Conservation (phyloP, 1,140 invertebrate species). For the Sesamia nonagrioides region DNA sequence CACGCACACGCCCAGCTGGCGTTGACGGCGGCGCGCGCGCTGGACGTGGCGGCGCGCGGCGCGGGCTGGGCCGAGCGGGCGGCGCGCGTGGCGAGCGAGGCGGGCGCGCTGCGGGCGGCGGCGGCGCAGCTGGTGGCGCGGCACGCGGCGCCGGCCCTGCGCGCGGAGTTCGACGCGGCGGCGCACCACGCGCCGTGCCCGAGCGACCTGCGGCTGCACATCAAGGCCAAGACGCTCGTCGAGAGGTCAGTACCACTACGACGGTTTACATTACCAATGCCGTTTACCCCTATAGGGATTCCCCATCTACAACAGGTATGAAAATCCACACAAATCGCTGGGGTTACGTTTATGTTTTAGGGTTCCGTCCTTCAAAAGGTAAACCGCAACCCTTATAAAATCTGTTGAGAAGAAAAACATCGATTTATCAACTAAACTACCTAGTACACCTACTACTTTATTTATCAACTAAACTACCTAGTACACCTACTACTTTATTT, state of each 20-base stretch:
- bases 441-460: no score
- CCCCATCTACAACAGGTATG: no score
- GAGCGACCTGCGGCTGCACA: slow-evolving; percentile 89
- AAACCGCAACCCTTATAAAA: no score
- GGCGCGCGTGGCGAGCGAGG: slow-evolving; percentile 63
- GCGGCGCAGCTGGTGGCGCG: slow-evolving; percentile 65
- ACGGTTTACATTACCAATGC: no score
- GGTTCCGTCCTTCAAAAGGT: no score
- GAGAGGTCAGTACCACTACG: slow-evolving; percentile 74
- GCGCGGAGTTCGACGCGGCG: slow-evolving; percentile 92
- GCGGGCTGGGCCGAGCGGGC: not conserved
- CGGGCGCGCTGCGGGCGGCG: slow-evolving; percentile 65
- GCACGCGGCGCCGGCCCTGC: slow-evolving; percentile 89
- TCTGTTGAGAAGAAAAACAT: no score
- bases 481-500: no score
- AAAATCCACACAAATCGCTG: no score
- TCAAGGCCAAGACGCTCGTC: slow-evolving; percentile 92
- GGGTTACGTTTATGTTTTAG: no score
- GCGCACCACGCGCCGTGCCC: slow-evolving; percentile 91
- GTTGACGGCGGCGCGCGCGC: slow-evolving; percentile 62
- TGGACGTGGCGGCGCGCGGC: slow-evolving; percentile 85
- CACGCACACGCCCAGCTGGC: slow-evolving; percentile 65
- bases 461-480: no score
- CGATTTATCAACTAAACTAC: no score
- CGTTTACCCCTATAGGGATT: no score